Percentiles rank a stretch among this genome's conserved stretches.
Conservation (phyloP, 2,797 vertebrate species). For the Helarctos malayanus region DNA sequence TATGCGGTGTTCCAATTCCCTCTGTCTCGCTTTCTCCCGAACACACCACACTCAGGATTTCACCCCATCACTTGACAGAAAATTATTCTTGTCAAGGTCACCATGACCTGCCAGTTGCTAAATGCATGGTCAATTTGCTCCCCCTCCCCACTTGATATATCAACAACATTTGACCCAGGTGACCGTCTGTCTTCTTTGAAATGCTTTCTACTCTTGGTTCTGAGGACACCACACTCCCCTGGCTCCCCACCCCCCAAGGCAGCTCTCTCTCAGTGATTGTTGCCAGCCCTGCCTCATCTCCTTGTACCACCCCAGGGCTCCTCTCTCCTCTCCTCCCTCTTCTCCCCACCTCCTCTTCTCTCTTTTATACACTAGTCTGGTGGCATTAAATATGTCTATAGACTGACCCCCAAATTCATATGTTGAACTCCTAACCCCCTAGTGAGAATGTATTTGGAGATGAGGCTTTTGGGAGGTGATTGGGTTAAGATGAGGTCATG, state of each 20-base stretch:
- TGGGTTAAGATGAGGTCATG: background rate
- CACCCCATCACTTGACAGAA: conserved; percentile 15
- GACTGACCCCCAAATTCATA: background rate
- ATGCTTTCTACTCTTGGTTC: background rate
- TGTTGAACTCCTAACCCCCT: background rate
- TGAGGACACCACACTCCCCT: background rate
- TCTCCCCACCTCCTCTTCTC: background rate
- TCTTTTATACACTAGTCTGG: background rate
- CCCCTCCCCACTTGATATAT: background rate
- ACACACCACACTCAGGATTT: background rate
- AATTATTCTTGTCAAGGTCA: conserved; percentile 63
- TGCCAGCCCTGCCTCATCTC: background rate
- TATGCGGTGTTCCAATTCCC: background rate
- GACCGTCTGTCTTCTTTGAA: conserved; percentile 33
- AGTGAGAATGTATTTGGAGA: background rate
- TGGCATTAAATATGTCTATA: background rate
- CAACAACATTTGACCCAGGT: background rate
- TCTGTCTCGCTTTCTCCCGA: conserved; percentile 45
- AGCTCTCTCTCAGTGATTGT: background rate
- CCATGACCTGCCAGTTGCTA: conserved; percentile 23
- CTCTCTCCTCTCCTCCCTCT: background rate
- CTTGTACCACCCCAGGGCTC: background rate
- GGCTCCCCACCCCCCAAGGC: background rate
- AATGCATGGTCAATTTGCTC: conserved; percentile 22
- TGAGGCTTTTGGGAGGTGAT: background rate